phyloP scores from a whole-genome alignment of 2,113 vertebrate genomes.

The Salvelinus fontinalis region DNA sequence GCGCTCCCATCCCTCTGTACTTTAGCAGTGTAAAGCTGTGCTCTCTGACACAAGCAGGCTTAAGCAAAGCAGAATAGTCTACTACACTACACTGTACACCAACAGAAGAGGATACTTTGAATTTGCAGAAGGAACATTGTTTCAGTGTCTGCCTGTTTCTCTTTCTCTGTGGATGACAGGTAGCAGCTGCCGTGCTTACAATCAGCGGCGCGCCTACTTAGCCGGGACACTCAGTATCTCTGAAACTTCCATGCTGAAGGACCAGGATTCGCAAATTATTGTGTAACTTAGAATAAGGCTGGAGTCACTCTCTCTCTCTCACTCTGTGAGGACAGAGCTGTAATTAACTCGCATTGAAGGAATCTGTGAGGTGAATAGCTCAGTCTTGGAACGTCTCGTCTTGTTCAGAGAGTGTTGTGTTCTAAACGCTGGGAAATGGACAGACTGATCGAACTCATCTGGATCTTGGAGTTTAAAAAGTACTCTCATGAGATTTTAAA shows the following conservation, averaged over 20 bases:
- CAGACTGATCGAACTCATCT: background rate
- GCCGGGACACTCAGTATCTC: background rate
- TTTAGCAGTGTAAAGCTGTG: slow-evolving; percentile 16
- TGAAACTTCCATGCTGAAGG: background rate
- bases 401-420: background rate
- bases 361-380: background rate
- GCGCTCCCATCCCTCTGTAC: slow-evolving; percentile 14
- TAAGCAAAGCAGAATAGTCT: background rate
- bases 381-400: background rate
- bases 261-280: background rate
- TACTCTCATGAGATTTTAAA: background rate
- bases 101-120: background rate
- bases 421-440: background rate
- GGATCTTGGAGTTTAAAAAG: slow-evolving; percentile 1
- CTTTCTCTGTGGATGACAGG: background rate
- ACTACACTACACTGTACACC: background rate
- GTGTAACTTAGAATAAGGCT: background rate
- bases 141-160: background rate
- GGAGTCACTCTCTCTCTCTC: background rate
- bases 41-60: slow-evolving; percentile 11
- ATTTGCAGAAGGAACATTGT: background rate
- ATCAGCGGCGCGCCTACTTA: too few species aligned
- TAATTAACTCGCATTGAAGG: background rate
- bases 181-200: background rate
- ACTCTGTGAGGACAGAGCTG: background rate